Percentiles rank a stretch among this genome's conserved stretches.
phyloP scores from a whole-genome alignment of 2,888 invertebrate genomes.

The Eilema depressum region DNA sequence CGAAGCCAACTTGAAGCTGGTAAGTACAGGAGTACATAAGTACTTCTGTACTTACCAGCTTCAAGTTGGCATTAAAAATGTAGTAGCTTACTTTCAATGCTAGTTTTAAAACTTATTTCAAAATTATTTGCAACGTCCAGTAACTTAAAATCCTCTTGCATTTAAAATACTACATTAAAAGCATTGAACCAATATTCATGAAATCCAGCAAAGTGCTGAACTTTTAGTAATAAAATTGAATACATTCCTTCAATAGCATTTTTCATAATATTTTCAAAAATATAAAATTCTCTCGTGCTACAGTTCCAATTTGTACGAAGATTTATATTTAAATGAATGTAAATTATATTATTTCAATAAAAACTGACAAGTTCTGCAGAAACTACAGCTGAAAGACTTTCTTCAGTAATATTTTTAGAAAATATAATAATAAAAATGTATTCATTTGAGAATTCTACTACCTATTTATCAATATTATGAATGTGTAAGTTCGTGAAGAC shows the following conservation, averaged over 20 bases:
- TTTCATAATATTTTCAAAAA: background rate
- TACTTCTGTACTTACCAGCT: too few relatives aligned
- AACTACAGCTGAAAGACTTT: background rate
- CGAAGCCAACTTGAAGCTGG: too few relatives aligned
- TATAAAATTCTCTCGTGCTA: background rate
- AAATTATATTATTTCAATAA: background rate
- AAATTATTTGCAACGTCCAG: background rate
- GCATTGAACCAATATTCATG: background rate
- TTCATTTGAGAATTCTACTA: too few relatives aligned
- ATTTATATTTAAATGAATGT: conserved; percentile 7
- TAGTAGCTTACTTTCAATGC: too few relatives aligned
- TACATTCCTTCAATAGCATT: background rate
- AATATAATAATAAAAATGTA: too few relatives aligned
- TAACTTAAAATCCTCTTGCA: background rate
- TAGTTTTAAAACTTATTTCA: too few relatives aligned
- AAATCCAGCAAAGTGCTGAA: background rate
- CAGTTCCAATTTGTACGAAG: background rate
- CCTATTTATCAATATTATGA: too few relatives aligned
- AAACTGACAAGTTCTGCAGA: background rate
- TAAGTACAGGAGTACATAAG: too few relatives aligned
- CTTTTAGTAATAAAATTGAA: background rate
- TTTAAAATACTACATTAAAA: background rate
- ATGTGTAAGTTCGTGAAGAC: too few relatives aligned
- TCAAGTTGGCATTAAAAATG: too few relatives aligned
- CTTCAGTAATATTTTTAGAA: too few relatives aligned